Evolutionary conservation across 2,888 invertebrate species (phyloP).

Genomic region (Lymantria dispar): DNA sequence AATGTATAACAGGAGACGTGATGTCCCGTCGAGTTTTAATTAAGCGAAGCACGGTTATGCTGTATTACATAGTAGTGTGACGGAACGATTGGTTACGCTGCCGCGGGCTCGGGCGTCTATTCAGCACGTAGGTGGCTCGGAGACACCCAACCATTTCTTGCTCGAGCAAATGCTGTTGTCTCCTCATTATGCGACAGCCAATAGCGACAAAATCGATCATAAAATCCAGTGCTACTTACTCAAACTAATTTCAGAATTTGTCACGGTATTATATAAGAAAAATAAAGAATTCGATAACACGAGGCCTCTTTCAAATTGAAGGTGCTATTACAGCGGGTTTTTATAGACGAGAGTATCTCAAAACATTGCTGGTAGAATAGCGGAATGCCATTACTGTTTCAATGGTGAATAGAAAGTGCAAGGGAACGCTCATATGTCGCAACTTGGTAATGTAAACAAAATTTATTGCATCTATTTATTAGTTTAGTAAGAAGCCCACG

Average conservation of each 20-base stretch:
- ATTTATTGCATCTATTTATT: conserved; percentile 76
- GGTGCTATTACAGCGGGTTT: background rate
- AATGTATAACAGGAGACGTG: conserved; percentile 61
- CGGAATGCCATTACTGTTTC: conserved; percentile 2
- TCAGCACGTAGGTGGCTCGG: conserved; percentile 72
- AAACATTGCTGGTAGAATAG: background rate
- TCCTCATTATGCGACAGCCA: conserved; percentile 70
- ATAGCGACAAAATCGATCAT: conserved; percentile 63
- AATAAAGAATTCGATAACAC: conserved; percentile 54
- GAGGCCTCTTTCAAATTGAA: conserved; percentile 26
- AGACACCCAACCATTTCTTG: conserved; percentile 70
- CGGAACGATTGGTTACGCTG: conserved; percentile 73
- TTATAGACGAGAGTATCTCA: background rate
- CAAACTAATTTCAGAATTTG: conserved; percentile 72
- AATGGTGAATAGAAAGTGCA: conserved; percentile 28
- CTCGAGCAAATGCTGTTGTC: conserved; percentile 66
- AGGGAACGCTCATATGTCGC: conserved; percentile 47
- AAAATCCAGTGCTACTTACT: conserved; percentile 62
- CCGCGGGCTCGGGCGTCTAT: conserved; percentile 46
- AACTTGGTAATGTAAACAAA: conserved; percentile 60
- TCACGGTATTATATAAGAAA: conserved; percentile 59
- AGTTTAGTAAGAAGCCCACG: conserved; percentile 67
- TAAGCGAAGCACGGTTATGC: conserved; percentile 67
- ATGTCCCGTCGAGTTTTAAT: conserved; percentile 76
- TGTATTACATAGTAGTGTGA: conserved; percentile 72